Evolutionary conservation across 2,888 invertebrate genomes (phyloP).

Genomic region (Apamea crenata): DNA sequence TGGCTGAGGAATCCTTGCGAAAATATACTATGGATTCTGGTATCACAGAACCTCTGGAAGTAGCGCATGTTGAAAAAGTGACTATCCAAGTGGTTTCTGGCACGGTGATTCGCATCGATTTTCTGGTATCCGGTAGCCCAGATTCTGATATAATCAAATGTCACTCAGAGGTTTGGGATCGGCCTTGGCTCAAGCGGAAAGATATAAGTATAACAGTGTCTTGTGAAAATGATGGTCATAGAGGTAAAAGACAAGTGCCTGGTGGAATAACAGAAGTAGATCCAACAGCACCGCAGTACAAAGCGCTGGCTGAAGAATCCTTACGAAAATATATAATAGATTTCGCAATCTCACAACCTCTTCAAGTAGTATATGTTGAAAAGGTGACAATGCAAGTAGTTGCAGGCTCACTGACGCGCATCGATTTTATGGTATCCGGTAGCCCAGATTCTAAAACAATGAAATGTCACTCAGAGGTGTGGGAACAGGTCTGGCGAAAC

Average conservation of each 20-base stretch:
- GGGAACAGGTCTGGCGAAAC: slow-evolving; percentile 47
- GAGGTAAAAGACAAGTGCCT: neutral
- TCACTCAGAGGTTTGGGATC: slow-evolving; percentile 62
- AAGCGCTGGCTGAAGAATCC: slow-evolving; percentile 49
- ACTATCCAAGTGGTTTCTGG: slow-evolving; percentile 71
- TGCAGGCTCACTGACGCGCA: slow-evolving; percentile 60
- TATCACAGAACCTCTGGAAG: slow-evolving; percentile 29
- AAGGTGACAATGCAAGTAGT: slow-evolving; percentile 69
- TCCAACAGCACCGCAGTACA: slow-evolving; percentile 2
- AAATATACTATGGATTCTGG: slow-evolving; percentile 29
- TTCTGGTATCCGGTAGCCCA: slow-evolving; percentile 40
- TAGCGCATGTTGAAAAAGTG: slow-evolving; percentile 60
- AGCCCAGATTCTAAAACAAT: neutral
- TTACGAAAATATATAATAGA: slow-evolving; percentile 11
- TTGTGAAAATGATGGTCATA: slow-evolving; percentile 2
- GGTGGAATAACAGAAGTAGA: slow-evolving; percentile 9
- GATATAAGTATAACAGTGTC: neutral
- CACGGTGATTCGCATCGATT: slow-evolving; percentile 56
- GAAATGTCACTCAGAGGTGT: slow-evolving; percentile 62
- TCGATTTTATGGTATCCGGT: slow-evolving; percentile 57
- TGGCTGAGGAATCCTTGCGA: slow-evolving; percentile 44
- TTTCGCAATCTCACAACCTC: neutral
- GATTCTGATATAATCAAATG: slow-evolving; percentile 41
- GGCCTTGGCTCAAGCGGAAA: neutral
- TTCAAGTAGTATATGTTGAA: slow-evolving; percentile 30